Evolutionary conservation across 92 coral and sea anemone species (phyloP).

Genomic region (Parazoanthus darwini): DNA sequence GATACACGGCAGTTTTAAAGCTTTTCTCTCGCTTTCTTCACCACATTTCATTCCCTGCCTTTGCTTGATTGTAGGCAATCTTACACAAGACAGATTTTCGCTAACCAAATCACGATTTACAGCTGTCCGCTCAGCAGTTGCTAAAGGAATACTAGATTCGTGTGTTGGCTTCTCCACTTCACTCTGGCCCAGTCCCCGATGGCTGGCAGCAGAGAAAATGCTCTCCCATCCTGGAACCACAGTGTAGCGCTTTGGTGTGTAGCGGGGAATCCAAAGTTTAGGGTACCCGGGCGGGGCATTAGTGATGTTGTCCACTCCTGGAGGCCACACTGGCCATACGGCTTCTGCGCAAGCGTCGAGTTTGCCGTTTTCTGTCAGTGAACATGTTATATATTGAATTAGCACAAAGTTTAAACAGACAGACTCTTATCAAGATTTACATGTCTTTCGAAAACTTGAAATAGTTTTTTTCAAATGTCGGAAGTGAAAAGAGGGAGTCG

Average conservation of each 20-base stretch:
- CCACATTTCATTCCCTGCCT: background rate
- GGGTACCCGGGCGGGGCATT: conserved; percentile 36
- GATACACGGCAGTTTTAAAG: conserved; percentile 11
- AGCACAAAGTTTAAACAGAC: background rate
- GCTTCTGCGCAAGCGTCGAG: background rate
- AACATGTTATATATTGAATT: background rate
- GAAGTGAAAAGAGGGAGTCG: too few species aligned
- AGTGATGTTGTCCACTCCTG: conserved; percentile 37
- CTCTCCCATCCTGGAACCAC: conserved; percentile 17
- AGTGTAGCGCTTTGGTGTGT: conserved; percentile 30
- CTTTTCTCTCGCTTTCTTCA: background rate
- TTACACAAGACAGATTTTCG: background rate
- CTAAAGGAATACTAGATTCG: background rate
- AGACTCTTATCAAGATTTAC: too few species aligned
- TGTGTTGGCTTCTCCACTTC: background rate
- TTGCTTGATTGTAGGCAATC: background rate
- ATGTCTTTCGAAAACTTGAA: too few species aligned
- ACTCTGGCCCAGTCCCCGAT: background rate
- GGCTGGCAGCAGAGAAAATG: background rate
- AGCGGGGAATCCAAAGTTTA: conserved; percentile 31
- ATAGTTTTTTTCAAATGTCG: too few species aligned
- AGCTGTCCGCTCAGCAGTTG: conserved; percentile 14
- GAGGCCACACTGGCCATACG: conserved; percentile 40
- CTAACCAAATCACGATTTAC: background rate
- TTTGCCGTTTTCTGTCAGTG: background rate